Percentiles rank a stretch among this genome's conserved stretches.
phyloP scores from a whole-genome alignment of 2,888 invertebrate species.

The Heliconius hortense region DNA sequence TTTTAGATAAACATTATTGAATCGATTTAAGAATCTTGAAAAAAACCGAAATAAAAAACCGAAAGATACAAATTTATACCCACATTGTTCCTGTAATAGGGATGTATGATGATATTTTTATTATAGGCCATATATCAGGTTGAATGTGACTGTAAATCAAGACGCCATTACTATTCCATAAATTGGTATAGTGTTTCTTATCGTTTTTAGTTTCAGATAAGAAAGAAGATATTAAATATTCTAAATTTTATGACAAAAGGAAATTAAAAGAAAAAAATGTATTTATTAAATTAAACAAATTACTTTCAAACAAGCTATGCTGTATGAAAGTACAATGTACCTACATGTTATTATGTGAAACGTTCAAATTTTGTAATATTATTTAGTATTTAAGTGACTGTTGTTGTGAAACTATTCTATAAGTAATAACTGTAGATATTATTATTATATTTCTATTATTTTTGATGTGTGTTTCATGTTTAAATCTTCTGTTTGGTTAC shows the following conservation, averaged over 20 bases:
- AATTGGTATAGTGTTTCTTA: slow-evolving; percentile 21
- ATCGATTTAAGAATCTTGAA: background rate
- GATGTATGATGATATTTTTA: slow-evolving; percentile 35
- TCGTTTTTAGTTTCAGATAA: background rate
- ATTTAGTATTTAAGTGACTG: slow-evolving; percentile 35
- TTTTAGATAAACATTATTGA: background rate
- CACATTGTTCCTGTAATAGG: slow-evolving; percentile 21
- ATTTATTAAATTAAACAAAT: background rate
- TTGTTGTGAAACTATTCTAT: slow-evolving; percentile 37
- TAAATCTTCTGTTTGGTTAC: no score
- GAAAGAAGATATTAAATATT: no score
- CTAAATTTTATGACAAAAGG: no score
- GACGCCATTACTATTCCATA: slow-evolving; percentile 23
- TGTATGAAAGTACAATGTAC: slow-evolving; percentile 3
- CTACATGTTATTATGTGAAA: background rate
- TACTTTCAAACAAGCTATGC: no score
- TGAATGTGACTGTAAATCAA: slow-evolving; percentile 38
- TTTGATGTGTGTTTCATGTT: slow-evolving; percentile 24
- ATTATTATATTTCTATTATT: slow-evolving; percentile 32
- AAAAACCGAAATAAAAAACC: background rate
- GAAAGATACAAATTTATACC: background rate
- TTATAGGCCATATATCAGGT: slow-evolving; percentile 40
- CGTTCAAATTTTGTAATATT: slow-evolving; percentile 28
- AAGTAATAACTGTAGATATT: slow-evolving; percentile 35
- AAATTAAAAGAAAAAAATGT: background rate